Conservation (phyloP, 2,113 vertebrate genomes). For the Eulemur macaco region DNA sequence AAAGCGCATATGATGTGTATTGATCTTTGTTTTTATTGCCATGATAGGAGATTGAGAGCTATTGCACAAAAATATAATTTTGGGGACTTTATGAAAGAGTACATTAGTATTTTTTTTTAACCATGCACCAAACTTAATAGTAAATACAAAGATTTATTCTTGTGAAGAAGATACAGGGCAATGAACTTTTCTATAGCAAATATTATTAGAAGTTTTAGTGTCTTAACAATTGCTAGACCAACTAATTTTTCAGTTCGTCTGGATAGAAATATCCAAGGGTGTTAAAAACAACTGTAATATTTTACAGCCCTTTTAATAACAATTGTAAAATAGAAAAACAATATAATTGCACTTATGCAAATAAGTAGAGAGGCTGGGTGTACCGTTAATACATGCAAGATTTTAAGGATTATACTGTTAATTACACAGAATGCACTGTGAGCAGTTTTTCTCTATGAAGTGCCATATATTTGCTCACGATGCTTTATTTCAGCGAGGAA, state of each 20-base stretch:
- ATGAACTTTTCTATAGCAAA: not conserved
- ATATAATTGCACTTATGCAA: not conserved
- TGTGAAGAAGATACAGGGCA: not conserved
- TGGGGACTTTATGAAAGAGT: not conserved
- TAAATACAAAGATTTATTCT: not conserved
- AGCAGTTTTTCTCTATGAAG: not conserved
- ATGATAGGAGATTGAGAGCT: not conserved
- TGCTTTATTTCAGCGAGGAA: not conserved
- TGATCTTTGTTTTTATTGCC: not conserved
- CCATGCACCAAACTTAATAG: not conserved
- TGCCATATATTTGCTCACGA: not conserved
- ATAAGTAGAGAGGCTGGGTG: not conserved
- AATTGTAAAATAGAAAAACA: not conserved
- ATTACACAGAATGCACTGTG: not conserved
- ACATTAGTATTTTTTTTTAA: not conserved
- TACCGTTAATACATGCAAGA: not conserved
- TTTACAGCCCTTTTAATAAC: not conserved
- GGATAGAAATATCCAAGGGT: not conserved
- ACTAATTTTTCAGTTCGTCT: not conserved
- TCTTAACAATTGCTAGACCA: not conserved
- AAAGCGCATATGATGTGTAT: not conserved
- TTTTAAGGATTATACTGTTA: not conserved
- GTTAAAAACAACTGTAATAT: not conserved
- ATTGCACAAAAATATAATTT: not conserved
- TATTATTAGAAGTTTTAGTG: not conserved